Base-by-base conservation (phyloP, 2,888 invertebrate genomes). In the Heteromyza rotundicornis region DNA sequence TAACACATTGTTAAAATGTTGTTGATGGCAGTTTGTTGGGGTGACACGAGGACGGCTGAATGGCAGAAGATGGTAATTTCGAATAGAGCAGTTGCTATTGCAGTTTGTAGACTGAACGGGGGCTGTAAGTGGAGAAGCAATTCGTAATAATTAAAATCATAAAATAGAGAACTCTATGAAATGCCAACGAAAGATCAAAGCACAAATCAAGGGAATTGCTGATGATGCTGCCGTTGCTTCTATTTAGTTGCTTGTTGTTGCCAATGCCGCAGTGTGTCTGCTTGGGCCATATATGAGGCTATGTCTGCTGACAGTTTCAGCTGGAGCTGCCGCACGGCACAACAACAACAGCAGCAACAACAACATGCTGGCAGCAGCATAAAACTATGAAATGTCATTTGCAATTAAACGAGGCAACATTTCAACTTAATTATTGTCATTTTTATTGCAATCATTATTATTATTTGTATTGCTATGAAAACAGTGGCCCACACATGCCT, bases 1-100 rank as follows among this genome's bases (percentile, higher is more conserved):
- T 76, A 76, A 76, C 78, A 78, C 78, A 75, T 76, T 78, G 74
- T 78, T 74, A 75, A 65, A 64, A 14, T 56, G 32, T 58, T 20
- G 47, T 2, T 2, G 47, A 10, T n/a, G 47, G 19, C 47, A 20
- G 47, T 17, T 14, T 14, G 40, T n/a, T 20, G 22, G 32, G 19
- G 19, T 19, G 14, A 49, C 19, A 20, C 24, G 14, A 7, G 14
- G 3, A 51, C 44, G 12, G 12, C 24, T 19, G 14, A 19, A 56
- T 2, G 24, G 49, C 10, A n/a, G n/a, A 12, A 40, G 54, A 54
- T 52, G 52, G 32, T 32, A 32, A 8, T 32, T 53, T 16, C 27
- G 32, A 23, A 8, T 22, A 23, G 23, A 24, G n/a, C 27, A n/a
- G 12, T n/a, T n/a, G n/a, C n/a, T n/a, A n/a, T n/a, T n/a, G n/a